Percentiles rank a stretch among this genome's conserved stretches.
Conservation (phyloP, 2,888 invertebrate species). For the Scaptomyza reducta region DNA sequence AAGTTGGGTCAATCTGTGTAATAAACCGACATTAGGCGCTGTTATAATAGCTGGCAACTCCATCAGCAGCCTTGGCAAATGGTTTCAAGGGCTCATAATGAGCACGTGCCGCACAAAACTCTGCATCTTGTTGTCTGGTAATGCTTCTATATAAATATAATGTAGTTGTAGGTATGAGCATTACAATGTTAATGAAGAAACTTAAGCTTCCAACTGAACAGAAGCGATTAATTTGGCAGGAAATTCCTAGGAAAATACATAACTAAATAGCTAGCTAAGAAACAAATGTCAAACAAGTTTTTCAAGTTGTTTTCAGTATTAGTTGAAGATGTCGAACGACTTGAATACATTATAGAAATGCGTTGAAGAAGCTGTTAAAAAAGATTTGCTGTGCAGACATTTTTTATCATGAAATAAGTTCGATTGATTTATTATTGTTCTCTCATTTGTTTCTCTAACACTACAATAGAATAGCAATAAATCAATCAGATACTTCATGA, state of each 20-base stretch:
- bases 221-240: neutral
- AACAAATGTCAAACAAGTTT: no score
- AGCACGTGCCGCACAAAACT: constrained; percentile 49
- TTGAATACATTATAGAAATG: no score
- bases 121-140: constrained; percentile 10
- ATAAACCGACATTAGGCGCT: constrained; percentile 12
- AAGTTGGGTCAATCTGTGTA: constrained; percentile 9
- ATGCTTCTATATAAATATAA: constrained; percentile 14
- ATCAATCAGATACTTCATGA: neutral
- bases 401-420: neutral
- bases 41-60: neutral
- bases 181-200: no score
- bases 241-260: neutral
- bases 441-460: neutral
- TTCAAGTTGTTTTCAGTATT: no score
- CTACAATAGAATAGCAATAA: neutral
- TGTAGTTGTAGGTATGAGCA: no score
- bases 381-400: neutral
- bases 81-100: constrained; percentile 44
- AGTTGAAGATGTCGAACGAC: no score
- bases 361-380: no score
- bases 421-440: constrained; percentile 6
- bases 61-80: constrained; percentile 9
- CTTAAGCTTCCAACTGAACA: neutral
- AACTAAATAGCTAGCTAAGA: no score